Evolutionary conservation across 1,140 invertebrate species (phyloP), one percentile per base, ranked within the genome.

Genomic region (Laupala kohalensis): DNA sequence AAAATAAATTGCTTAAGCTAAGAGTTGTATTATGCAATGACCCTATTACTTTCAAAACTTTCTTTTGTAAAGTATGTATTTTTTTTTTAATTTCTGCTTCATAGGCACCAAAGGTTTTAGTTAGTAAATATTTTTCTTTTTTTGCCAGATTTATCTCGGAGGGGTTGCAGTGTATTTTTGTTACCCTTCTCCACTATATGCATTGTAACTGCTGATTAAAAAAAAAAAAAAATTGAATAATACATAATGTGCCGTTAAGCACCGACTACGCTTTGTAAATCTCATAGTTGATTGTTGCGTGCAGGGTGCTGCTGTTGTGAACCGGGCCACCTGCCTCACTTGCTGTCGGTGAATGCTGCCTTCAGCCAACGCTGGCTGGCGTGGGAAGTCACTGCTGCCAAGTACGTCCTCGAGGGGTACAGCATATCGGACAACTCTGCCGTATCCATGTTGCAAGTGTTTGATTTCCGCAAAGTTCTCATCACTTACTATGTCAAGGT

Each of bases 401-500:
- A 97, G 80, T 99, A 99, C 80, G 92, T 99, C 12, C 85, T 99
- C 6, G 96, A 99, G 81, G 97, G 97, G 0, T 99, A 99, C 81
- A 96, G 93, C 74, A 98, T 99, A 76, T 94, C 94, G 0, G 97
- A 99, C 80, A 99, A 99, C 83, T 93, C 92, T 75, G 97, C 96
- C 29, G 90, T 92, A 5, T 95, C 96, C 66, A 97, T 98, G 89
- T 84, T 99, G 62, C 96, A 98, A 84, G 94, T 97, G 15, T 99
- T 96, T 80, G 97, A 99, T 81, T 93, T 98, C 76, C 84, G 97
- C 65, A 97, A 97, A 83, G 92, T 98, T 75, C 85, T 99, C 53
- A 94, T 99, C 75, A 96, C 95, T 1, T 98, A 98, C 81, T 99
- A 99, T 79, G 94, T 99, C 5, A 98, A 98, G 86, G 92, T 94